phyloP scores from a whole-genome alignment of 2,888 invertebrate species.

The Ophion ellenae region DNA sequence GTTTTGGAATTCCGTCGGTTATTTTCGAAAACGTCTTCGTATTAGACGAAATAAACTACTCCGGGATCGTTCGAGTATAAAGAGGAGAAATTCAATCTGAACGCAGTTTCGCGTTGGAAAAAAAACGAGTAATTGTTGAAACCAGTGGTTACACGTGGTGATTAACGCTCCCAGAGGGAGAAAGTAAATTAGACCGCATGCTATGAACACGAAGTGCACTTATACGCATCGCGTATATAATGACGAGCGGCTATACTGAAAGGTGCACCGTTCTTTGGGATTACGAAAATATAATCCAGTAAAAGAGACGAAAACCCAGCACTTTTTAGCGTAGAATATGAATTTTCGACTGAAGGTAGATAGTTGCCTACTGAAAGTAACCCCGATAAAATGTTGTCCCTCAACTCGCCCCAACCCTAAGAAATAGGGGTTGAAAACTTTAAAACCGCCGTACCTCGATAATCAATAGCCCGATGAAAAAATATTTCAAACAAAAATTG shows the following conservation, averaged over 20 bases:
- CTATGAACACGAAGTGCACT: slow-evolving; percentile 25
- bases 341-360: too few species aligned
- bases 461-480: too few species aligned
- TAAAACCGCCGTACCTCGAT: too few species aligned
- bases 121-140: neutral
- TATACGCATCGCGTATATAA: slow-evolving; percentile 11
- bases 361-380: too few species aligned
- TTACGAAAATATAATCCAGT: slow-evolving; percentile 21
- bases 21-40: neutral
- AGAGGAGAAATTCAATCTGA: neutral
- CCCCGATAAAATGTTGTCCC: too few species aligned
- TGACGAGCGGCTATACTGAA: neutral
- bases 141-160: neutral
- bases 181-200: slow-evolving; percentile 1
- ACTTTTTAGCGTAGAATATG: too few species aligned
- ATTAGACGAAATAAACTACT: too few species aligned
- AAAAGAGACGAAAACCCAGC: too few species aligned
- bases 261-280: slow-evolving; percentile 36
- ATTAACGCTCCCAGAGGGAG: neutral
- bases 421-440: too few species aligned
- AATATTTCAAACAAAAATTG: too few species aligned
- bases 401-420: too few species aligned
- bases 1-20: neutral
- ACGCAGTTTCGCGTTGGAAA: neutral
- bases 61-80: neutral